Evolutionary conservation across 1,140 invertebrate genomes (phyloP).

Genomic region (Berghia stephanieae): DNA sequence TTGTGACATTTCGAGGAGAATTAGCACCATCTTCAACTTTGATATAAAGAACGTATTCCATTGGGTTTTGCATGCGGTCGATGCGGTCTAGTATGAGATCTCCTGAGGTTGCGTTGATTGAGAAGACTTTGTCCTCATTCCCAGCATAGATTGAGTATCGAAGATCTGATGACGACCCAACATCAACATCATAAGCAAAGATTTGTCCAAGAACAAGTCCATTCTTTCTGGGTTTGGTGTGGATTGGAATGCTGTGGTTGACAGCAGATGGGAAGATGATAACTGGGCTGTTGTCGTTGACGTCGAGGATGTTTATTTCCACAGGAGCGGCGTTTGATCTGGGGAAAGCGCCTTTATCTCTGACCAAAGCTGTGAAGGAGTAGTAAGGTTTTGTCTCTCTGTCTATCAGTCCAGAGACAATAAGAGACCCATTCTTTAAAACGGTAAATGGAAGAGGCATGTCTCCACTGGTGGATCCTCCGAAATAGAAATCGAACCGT

Average conservation of each 20-base stretch:
- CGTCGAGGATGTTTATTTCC: conserved; percentile 44
- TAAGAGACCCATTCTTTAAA: conserved; percentile 83
- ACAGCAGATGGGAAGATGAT: conserved; percentile 81
- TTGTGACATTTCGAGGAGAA: conserved; percentile 32
- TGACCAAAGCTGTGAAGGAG: conserved; percentile 83
- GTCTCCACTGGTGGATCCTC: conserved; percentile 28
- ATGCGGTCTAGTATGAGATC: conserved; percentile 74
- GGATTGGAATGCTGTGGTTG: conserved; percentile 78
- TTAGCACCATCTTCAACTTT: conserved; percentile 31
- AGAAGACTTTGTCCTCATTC: conserved; percentile 79
- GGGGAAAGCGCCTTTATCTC: conserved; percentile 48
- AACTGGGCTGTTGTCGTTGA: conserved; percentile 52
- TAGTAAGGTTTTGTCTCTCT: conserved; percentile 83
- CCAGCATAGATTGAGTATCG: conserved; percentile 89
- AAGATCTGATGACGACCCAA: conserved; percentile 83
- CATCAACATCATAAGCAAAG: conserved; percentile 52
- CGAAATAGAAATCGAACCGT: conserved; percentile 54
- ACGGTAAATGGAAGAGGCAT: conserved; percentile 50
- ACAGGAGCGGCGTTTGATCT: conserved; percentile 34
- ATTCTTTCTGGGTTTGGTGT: conserved; percentile 80
- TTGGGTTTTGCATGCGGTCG: conserved; percentile 28
- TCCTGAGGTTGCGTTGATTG: conserved; percentile 85
- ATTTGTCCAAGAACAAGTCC: conserved; percentile 72
- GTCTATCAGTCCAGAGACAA: conserved; percentile 91
- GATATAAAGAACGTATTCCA: conserved; percentile 32